Percentiles rank a stretch among this genome's conserved stretches.
Evolutionary conservation across 2,888 invertebrate genomes (phyloP).

Genomic region (Metalampra italica): DNA sequence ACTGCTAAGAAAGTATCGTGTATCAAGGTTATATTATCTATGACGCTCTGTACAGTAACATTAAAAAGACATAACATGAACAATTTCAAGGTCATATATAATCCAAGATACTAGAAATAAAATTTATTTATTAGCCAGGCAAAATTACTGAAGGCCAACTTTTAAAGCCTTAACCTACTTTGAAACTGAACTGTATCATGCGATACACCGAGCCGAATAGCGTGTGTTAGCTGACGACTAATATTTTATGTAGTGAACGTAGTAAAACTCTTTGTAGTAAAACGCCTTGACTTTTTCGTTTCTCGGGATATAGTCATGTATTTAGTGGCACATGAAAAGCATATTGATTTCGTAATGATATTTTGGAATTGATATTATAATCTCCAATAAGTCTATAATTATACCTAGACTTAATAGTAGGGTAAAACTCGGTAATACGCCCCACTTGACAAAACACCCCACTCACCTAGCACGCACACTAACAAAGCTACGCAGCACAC

Average conservation of each 20-base stretch:
- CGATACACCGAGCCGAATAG: slow-evolving; percentile 15
- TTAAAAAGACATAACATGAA: no score
- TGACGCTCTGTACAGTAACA: no score
- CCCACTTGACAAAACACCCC: no score
- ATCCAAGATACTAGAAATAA: neutral
- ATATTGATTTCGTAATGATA: no score
- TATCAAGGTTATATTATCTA: no score
- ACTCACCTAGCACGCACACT: no score
- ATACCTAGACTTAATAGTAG: no score
- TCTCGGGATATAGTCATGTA: neutral
- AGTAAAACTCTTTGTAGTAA: neutral
- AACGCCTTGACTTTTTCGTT: neutral
- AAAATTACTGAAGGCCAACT: slow-evolving; percentile 16
- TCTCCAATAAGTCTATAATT: no score
- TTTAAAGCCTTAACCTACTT: slow-evolving; percentile 28
- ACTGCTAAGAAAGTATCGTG: no score
- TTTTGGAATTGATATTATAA: no score
- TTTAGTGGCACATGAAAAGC: slow-evolving; percentile 7
- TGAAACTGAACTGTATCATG: slow-evolving; percentile 37
- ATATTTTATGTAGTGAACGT: neutral
- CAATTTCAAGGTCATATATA: neutral
- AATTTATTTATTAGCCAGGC: slow-evolving; percentile 1
- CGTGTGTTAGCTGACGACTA: slow-evolving; percentile 6
- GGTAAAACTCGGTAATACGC: no score
- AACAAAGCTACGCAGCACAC: no score